Evolutionary conservation across 2,888 invertebrate genomes (phyloP), one percentile per base, ranked within the genome.

Genomic region (Ashinkailepas kermadecensis): DNA sequence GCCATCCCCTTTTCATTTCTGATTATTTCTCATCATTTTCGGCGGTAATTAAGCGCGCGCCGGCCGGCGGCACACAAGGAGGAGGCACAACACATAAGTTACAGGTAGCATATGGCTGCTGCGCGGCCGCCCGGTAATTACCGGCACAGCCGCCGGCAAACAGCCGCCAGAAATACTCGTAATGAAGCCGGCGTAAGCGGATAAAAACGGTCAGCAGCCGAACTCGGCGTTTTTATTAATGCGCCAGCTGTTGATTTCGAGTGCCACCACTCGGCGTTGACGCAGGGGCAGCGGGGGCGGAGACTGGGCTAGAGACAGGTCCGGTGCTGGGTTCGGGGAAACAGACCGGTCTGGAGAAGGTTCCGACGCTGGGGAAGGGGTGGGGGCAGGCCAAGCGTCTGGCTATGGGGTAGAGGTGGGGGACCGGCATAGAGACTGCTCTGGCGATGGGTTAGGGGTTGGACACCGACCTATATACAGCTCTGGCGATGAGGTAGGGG

Each of bases 11-110:
- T 74, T 74, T 74, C 74, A 18, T 56, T 74, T 74, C 74, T 74
- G 74, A 74, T 74, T 74, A 56, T 74, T 74, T 74, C 74, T 74
- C 54, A 74, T 74, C 74, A 74, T 74, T 56, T 74, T 21, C 74
- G 21, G 74, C 8, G 21, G 74, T 74, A 74, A 74, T 74, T 74
- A 74, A 56, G 56, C 54, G 74, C 4, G 13, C 8, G 74, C 25
- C 25, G 67, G 67, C 11, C 25, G 25, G 25, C 67, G 74, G 39
- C 74, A 21, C 21, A 39, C 21, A 39, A 13, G 54, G 54, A 0
- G 74, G 74, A 54, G 74, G 74, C 23, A 74, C 74, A 74, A 74
- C 74, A 74, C 74, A 74, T 74, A 74, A 54, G 74, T 74, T 56
- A 74, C 74, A 74, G 74, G 74, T 74, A 74, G 74, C 74, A 74